Evolutionary conservation across 2,888 invertebrate genomes (phyloP), one percentile per base, ranked within the genome.

Genomic region (Cynaeus angustus): DNA sequence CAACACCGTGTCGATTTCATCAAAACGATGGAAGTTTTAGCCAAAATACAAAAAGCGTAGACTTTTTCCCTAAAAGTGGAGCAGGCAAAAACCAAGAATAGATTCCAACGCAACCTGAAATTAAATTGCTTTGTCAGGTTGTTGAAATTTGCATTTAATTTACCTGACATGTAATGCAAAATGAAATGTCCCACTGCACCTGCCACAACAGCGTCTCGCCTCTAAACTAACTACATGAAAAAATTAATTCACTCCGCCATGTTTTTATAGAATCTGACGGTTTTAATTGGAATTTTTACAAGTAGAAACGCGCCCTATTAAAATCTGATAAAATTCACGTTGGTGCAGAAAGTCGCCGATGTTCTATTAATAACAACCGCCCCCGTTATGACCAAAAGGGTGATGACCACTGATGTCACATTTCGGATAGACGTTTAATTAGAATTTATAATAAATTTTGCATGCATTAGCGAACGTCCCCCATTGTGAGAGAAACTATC

Each of bases 391-490:
- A 10, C 50, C 50, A 38, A 10, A 56, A 12, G 59, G 59, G 50
- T 30, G 68, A 61, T 48, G 53, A 56, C 66, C 53, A 66, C 61
- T 30, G 53, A 52, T 66, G 66, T 65, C 66, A 56, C 66, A 46
- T 59, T 70, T 62, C 52, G 13, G 56, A 66, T 66, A 58, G 62
- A 70, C 56, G 37, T 70, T 70, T 66, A 70, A 70, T 70, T 66
- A 70, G 48, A 38, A 62, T 14, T 66, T 62, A 55, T 70, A 70
- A 70, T 70, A 66, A 70, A 70, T 70, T 70, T 56, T 56, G 62
- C 66, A 58, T 70, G 66, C 50, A 50, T 52, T 52, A 58, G 33
- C 55, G 50, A 26, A 37, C 12, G 30, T 37, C 62, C 48, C 30
- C 37, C 53, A 41, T 55, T 66, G 33, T 38, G 37, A 21, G 43